Base-by-base conservation (phyloP, 2,888 invertebrate genomes). In the Agrochola circellaris region DNA sequence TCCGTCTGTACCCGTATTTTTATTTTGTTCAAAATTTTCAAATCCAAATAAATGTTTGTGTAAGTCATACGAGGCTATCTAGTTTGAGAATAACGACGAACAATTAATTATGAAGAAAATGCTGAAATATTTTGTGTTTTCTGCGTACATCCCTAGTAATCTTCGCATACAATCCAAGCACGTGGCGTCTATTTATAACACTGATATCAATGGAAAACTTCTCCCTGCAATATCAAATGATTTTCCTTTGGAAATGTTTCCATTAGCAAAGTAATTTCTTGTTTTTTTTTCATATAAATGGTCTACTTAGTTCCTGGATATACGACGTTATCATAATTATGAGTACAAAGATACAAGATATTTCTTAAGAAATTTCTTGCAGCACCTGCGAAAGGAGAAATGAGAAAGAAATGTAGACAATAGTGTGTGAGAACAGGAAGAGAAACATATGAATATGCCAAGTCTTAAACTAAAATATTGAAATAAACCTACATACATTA, bases 181-280 rank as follows among this genome's bases (percentile, higher is more conserved):
- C 67, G 67, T 77, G 51, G 70, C 45, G 23, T 30, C 58, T 71
- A 72, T 74, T 82, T 72, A 72, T 75, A 78, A 69, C 30, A 15
- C 58, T 56, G 38, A 65, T 48, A 30, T 51, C 69, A 66, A 60
- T 23, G 58, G 26, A 34, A 51, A 66, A 42, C 17, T 17, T 56
- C n/a, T 23, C 30, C 56, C n/a, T 26, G 2, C 9, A 8, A 8
- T 8, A 30, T 30, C 54, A 75, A 60, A 54, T 34, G 20, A 9
- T 56, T 51, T 71, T 54, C 20, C 17, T 58, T 78, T 48, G 60
- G 26, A 56, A 42, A 54, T 3, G n/a, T 70, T 48, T 58, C 34
- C 54, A 20, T 17, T 51, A 6, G 26, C n/a, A 5, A 65, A 2
- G 8, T 66, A 66, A 26, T 20, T 26, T 13, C 3, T 42, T 42